Conservation (phyloP, 2,113 vertebrate genomes). For the Thamnophis sirtalis region DNA sequence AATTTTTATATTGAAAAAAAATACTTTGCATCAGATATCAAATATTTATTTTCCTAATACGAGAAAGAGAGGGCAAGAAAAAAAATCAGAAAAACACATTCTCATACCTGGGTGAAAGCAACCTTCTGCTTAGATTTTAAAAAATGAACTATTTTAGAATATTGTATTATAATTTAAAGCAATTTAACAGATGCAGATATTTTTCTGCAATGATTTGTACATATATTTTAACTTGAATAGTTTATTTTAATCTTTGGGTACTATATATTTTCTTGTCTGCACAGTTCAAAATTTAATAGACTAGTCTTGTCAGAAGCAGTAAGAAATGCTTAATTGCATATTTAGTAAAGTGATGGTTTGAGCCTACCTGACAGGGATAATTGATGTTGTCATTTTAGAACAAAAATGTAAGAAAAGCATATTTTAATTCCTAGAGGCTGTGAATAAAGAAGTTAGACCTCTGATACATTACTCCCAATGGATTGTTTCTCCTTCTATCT, state of each 20-base stretch:
- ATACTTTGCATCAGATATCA: neutral
- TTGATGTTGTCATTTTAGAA: slow-evolving; percentile 10
- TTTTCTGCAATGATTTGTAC: neutral
- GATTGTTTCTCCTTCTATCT: neutral
- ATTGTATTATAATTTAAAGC: neutral
- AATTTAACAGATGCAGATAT: neutral
- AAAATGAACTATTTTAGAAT: neutral
- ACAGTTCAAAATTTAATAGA: neutral
- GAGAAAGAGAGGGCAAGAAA: neutral
- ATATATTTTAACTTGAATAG: neutral
- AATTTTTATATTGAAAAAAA: neutral
- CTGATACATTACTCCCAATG: neutral
- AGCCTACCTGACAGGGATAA: slow-evolving; percentile 1
- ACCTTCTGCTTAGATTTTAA: neutral
- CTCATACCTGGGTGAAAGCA: neutral
- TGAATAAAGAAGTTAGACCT: neutral
- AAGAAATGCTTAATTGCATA: neutral
- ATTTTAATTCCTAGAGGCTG: neutral
- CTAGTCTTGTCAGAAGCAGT: neutral
- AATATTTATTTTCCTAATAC: neutral
- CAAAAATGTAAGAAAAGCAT: neutral
- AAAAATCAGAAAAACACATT: neutral
- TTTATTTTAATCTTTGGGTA: neutral
- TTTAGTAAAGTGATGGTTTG: slow-evolving; percentile 6
- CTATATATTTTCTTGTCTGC: neutral